These are phyloP conservation scores for Timandra comae DNA, from an alignment of 2,888 invertebrate genomes.

Conservation along the genomic window DNA sequence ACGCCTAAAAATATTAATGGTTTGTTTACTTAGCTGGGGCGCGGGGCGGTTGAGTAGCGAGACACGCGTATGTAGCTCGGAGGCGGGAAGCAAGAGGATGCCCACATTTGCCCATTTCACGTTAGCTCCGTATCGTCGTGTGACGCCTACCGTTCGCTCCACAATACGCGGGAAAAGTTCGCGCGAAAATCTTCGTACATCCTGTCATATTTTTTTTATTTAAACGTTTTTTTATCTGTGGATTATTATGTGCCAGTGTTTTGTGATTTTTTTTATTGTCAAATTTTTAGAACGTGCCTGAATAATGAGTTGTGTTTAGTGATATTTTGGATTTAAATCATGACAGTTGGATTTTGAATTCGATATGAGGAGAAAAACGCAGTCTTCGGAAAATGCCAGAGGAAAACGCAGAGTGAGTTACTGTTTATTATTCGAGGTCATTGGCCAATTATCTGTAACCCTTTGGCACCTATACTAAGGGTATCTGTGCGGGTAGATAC, in stretches of 20 bases:
- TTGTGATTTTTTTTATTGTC: slow-evolving; percentile 20
- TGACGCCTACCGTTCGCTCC: slow-evolving; percentile 46
- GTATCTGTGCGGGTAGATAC: slow-evolving; percentile 4
- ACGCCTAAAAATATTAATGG: slow-evolving; percentile 8
- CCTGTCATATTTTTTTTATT: slow-evolving; percentile 12
- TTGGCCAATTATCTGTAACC: slow-evolving; percentile 11
- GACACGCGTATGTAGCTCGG: slow-evolving; percentile 35
- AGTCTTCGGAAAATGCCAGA: slow-evolving; percentile 48
- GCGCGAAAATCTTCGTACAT: slow-evolving; percentile 19
- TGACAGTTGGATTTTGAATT: slow-evolving; percentile 20
- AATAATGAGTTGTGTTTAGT: slow-evolving; percentile 13
- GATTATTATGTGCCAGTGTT: slow-evolving; percentile 14
- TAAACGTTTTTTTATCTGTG: slow-evolving; percentile 12
- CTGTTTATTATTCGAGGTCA: slow-evolving; percentile 13
- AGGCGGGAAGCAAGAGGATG: slow-evolving; percentile 50
- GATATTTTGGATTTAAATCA: slow-evolving; percentile 4
- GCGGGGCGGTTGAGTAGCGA: slow-evolving; percentile 40
- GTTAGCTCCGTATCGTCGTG: slow-evolving; percentile 46
- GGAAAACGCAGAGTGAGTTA: slow-evolving; percentile 63
- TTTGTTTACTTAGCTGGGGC: slow-evolving; percentile 39
- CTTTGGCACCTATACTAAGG: slow-evolving; percentile 9
- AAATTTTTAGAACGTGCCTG: slow-evolving; percentile 11
- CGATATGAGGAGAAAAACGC: slow-evolving; percentile 46
- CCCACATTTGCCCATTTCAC: slow-evolving; percentile 42
- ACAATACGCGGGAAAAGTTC: slow-evolving; percentile 28